phyloP scores from a whole-genome alignment of 2,797 vertebrate genomes.

The Periophthalmus magnuspinnatus region DNA sequence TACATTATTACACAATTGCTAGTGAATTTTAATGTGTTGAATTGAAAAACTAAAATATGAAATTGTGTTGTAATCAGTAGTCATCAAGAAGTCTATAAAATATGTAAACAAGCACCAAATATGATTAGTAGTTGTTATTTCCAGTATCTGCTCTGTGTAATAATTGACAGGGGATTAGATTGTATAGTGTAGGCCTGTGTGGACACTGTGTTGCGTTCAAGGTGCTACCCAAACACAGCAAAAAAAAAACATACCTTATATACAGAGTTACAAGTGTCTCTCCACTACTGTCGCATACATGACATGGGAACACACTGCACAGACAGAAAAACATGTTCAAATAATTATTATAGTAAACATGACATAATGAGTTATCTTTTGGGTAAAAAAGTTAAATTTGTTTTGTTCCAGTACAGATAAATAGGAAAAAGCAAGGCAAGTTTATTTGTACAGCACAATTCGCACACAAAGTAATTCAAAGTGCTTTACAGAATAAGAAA shows the following conservation, averaged over 20 bases:
- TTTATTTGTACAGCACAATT: too few species aligned
- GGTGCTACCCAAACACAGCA: conserved; percentile 40
- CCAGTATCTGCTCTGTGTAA: conserved; percentile 3
- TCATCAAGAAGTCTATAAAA: neutral
- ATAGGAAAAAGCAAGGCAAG: too few species aligned
- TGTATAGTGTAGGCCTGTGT: conserved; percentile 20
- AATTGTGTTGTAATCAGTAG: neutral
- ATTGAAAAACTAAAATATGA: neutral
- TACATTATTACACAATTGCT: too few species aligned
- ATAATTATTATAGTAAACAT: too few species aligned
- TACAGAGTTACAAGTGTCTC: conserved; percentile 49
- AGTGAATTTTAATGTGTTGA: too few species aligned
- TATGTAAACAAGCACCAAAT: neutral
- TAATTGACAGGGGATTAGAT: conserved; percentile 27
- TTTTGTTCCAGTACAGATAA: too few species aligned
- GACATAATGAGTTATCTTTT: too few species aligned
- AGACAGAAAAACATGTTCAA: conserved; percentile 11
- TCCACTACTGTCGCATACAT: conserved; percentile 41
- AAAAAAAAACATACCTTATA: conserved; percentile 16
- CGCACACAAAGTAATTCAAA: too few species aligned
- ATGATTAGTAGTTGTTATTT: neutral
- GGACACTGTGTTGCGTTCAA: conserved; percentile 13
- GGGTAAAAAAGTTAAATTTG: too few species aligned
- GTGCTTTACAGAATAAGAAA: too few species aligned
- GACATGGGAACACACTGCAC: conserved; percentile 5